A percentile compares a stretch with the other conserved stretches of the same genome.
phyloP scores from a whole-genome alignment of 2,113 vertebrate genomes.

The Notothenia rossii region DNA sequence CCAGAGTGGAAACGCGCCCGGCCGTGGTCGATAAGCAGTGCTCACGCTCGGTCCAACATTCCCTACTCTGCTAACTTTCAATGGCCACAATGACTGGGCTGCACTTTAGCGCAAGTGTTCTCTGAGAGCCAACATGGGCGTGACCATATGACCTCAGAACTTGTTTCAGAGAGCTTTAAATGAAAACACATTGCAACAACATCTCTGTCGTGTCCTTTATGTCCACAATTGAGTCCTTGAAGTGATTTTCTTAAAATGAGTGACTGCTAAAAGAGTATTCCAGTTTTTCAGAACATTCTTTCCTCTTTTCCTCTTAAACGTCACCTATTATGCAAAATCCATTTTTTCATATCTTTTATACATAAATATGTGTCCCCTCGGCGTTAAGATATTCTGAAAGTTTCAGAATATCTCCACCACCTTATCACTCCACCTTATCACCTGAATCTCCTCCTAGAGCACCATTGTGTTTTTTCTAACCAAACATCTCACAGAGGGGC shows the following conservation, averaged over 20 bases:
- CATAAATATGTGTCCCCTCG: too few relatives aligned
- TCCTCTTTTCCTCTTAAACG: too few relatives aligned
- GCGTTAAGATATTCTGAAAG: too few relatives aligned
- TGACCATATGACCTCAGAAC: neutral
- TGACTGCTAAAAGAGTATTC: neutral
- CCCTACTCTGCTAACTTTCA: constrained; percentile 49
- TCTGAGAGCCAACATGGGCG: neutral
- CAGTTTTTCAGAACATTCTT: neutral
- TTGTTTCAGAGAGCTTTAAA: neutral
- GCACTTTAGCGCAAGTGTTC: constrained; percentile 29
- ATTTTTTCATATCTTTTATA: too few relatives aligned
- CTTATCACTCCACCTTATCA: too few relatives aligned
- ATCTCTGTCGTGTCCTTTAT: neutral
- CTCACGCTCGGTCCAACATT: constrained; percentile 47
- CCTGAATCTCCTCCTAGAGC: too few relatives aligned
- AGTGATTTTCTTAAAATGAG: neutral
- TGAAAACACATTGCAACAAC: neutral
- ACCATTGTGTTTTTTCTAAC: too few relatives aligned
- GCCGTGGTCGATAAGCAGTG: constrained; percentile 70
- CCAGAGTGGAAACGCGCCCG: constrained; percentile 56
- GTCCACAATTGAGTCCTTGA: neutral
- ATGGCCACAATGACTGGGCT: constrained; percentile 27
- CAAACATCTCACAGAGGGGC: too few relatives aligned
- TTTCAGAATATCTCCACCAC: too few relatives aligned
- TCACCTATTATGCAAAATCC: too few relatives aligned